Conservation (phyloP, 2,797 vertebrate genomes). For the Sebastiscus albofasciatus region DNA sequence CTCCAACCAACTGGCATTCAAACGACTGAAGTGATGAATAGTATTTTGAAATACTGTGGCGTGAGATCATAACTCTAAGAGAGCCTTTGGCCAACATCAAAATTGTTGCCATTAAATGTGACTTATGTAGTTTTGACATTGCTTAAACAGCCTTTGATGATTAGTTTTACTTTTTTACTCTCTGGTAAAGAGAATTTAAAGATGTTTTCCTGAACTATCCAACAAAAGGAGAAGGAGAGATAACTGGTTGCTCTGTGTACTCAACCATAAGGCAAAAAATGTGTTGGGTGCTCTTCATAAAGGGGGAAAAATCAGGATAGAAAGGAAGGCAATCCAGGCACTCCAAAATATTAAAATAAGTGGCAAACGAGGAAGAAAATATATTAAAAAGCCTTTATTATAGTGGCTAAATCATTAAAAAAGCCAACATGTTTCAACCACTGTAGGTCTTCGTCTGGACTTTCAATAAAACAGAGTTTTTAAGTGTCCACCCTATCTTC, state of each 20-base stretch:
- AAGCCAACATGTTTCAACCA: too few relatives aligned
- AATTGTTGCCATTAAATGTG: neutral
- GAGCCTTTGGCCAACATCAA: neutral
- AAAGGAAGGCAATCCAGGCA: too few relatives aligned
- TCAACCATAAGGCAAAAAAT: too few relatives aligned
- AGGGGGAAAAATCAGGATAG: too few relatives aligned
- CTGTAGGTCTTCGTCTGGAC: neutral
- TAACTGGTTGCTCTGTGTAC: too few relatives aligned
- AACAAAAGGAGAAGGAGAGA: neutral
- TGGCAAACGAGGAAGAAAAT: too few relatives aligned
- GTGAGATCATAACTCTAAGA: neutral
- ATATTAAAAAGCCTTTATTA: too few relatives aligned
- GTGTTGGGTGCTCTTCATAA: too few relatives aligned
- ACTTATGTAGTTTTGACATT: neutral
- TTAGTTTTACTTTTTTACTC: neutral
- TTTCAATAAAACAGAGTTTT: neutral
- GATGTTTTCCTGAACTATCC: neutral
- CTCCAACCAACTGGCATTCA: constrained; percentile 14
- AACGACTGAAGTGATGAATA: neutral
- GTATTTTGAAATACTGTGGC: constrained; percentile 13
- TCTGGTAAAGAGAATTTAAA: neutral
- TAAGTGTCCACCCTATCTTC: neutral
- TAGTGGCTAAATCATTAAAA: too few relatives aligned
- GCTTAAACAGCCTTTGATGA: neutral
- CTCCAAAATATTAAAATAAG: too few relatives aligned